Base-by-base conservation (phyloP, 23 tunicate species). In the Halocynthia aurantium region DNA sequence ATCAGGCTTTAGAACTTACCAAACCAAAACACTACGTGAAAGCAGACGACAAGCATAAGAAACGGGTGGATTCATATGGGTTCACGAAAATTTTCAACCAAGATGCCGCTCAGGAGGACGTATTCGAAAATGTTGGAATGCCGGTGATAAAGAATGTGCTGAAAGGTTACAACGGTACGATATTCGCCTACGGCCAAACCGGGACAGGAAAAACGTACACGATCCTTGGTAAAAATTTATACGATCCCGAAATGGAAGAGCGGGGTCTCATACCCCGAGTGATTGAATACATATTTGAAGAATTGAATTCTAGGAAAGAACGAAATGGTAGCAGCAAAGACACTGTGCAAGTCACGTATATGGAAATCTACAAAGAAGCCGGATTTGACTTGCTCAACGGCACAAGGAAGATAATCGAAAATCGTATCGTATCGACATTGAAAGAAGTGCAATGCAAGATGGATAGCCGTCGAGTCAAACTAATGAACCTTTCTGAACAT, bases 141-240 rank as follows among this genome's bases (percentile, higher is more conserved):
- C 92, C 87, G 18, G 78, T 96, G 7, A 65, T 96, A 0, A 97
- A 96, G 9, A 76, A 83, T 53, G 86, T 81, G 8, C 73, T 96
- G 20, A 76, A 65, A 6, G 99, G 99, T 49, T 90, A 62, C 77
- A 96, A 96, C 65, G 99, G 97, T 6, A 96, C 99, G 49, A 73
- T 96, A 52, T 96, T 96, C 64, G 99, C 88, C 6, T 96, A 96
- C 76, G 99, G 99, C 7, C 99, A 96, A 77, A 92, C 98, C 22
- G 88, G 88, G 7, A 92, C 98, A 10, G 98, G 98, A 51, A 92
- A 92, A 69, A 92, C 98, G 0, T 83, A 92, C 79, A 92, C 98
- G 7, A 82, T 92, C 17, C 31, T 81, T 21, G 97, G 90, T 1
- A 64, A 74, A 74, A 64, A 52, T 7, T 0, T 74, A 40, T 62